phyloP scores from a whole-genome alignment of 2,797 vertebrate genomes.

The Percopsis omiscomaycus region DNA sequence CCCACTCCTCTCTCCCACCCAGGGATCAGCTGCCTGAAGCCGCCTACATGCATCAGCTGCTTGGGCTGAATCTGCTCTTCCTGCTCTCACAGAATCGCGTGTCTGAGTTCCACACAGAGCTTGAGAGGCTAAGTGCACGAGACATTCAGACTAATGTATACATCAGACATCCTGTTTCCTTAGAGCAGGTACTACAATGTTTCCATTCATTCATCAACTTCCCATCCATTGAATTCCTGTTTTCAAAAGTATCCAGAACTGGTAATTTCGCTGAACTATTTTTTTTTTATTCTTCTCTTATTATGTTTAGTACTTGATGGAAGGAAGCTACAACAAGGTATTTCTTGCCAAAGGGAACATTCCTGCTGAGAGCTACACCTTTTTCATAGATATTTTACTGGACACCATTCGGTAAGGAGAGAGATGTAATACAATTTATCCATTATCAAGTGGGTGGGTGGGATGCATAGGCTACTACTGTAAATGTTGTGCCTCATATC shows the following conservation, averaged over 20 bases:
- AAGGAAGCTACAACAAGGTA: slow-evolving; percentile 97
- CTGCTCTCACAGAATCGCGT: slow-evolving; percentile 95
- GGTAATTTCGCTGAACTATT: no score
- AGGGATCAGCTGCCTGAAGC: slow-evolving; percentile 91
- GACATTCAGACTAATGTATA: slow-evolving; percentile 94
- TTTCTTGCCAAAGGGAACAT: slow-evolving; percentile 97
- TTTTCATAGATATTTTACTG: slow-evolving; percentile 96
- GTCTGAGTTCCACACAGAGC: slow-evolving; percentile 95
- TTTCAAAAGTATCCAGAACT: neutral
- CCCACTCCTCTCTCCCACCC: slow-evolving; percentile 7
- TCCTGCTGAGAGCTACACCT: slow-evolving; percentile 93
- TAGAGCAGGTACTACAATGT: slow-evolving; percentile 85
- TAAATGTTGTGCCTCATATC: neutral
- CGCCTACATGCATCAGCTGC: slow-evolving; percentile 90
- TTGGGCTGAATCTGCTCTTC: slow-evolving; percentile 94
- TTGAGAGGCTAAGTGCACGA: slow-evolving; percentile 87
- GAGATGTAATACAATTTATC: neutral
- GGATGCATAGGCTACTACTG: neutral
- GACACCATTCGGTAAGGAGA: slow-evolving; percentile 89
- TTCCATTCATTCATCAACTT: neutral
- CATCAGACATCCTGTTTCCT: slow-evolving; percentile 92
- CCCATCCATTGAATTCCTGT: neutral
- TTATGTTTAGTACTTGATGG: slow-evolving; percentile 88
- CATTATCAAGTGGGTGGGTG: neutral
- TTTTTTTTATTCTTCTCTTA: no score